A percentile compares a stretch with the other conserved stretches of the same genome.
phyloP scores from a whole-genome alignment of 37 sponge, comb jelly and placozoan species.

The Beroe forskalii region DNA sequence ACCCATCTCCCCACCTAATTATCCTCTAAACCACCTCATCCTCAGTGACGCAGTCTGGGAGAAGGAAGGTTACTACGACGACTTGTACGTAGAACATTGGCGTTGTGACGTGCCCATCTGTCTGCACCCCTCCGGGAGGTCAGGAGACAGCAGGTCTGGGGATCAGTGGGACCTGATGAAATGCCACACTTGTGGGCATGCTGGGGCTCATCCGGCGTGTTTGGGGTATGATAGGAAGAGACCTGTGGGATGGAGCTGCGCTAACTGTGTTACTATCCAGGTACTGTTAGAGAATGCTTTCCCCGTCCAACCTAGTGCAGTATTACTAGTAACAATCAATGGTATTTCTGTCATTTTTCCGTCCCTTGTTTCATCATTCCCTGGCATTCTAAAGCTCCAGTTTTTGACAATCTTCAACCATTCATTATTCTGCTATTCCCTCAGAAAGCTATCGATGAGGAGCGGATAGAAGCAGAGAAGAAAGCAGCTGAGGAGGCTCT shows the following conservation, averaged over 20 bases:
- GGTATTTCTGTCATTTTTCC: too few species aligned
- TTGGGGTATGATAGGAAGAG: conserved; percentile 4
- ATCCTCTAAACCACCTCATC: not conserved
- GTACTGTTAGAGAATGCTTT: too few species aligned
- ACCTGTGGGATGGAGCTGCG: conserved; percentile 17
- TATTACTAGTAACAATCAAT: too few species aligned
- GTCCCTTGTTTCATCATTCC: too few species aligned
- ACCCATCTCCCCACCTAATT: too few species aligned
- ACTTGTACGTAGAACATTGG: conserved; percentile 54
- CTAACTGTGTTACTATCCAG: conserved; percentile 17
- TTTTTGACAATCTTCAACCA: too few species aligned
- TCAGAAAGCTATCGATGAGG: not conserved
- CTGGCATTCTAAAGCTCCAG: too few species aligned
- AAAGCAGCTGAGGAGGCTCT: not conserved
- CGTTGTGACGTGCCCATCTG: conserved; percentile 57
- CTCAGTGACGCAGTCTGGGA: conserved; percentile 54
- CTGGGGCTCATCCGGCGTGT: conserved; percentile 48
- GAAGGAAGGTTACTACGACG: conserved; percentile 52
- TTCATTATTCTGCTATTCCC: too few species aligned
- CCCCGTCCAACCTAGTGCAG: too few species aligned
- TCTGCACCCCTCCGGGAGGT: conserved; percentile 1
- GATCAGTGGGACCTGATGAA: conserved; percentile 62
- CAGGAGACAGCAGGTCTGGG: conserved; percentile 7
- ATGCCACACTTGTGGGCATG: conserved; percentile 32
- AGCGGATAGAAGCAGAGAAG: not conserved